Evolutionary conservation across 1,140 invertebrate species (phyloP).

Genomic region (Heterodera schachtii): DNA sequence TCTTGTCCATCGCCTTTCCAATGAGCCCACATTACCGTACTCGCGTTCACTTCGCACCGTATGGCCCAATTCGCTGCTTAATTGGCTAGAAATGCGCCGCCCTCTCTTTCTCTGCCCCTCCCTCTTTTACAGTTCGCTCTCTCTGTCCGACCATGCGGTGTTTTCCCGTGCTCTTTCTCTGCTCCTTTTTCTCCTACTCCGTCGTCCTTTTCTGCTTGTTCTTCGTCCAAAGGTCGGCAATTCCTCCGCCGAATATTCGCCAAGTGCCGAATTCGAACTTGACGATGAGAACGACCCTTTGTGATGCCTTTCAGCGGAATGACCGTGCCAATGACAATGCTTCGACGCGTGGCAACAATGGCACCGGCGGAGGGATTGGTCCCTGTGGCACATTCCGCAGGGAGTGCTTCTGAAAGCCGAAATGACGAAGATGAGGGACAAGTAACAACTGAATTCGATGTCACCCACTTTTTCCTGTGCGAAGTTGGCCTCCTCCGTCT

Average conservation of each 20-base stretch:
- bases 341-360: constrained; percentile 26
- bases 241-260: constrained; percentile 5
- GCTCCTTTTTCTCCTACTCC: constrained; percentile 2
- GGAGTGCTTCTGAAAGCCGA: neutral
- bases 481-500: constrained; percentile 17
- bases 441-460: neutral
- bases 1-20: neutral
- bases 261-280: constrained; percentile 9
- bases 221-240: neutral
- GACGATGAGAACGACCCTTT: constrained; percentile 19
- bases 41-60: constrained; percentile 3
- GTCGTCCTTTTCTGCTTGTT: neutral
- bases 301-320: neutral
- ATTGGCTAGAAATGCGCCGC: neutral
- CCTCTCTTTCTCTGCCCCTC: neutral
- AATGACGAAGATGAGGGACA: neutral
- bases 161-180: neutral
- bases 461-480: constrained; percentile 18
- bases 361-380: constrained; percentile 2
- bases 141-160: constrained; percentile 15
- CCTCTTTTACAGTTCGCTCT: constrained; percentile 18
- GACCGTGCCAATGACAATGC: neutral
- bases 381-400: constrained; percentile 21
- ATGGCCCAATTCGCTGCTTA: constrained; percentile 4
- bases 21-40: constrained; percentile 6